phyloP scores from a whole-genome alignment of 2,113 vertebrate species.

The Oryzias javanicus region DNA sequence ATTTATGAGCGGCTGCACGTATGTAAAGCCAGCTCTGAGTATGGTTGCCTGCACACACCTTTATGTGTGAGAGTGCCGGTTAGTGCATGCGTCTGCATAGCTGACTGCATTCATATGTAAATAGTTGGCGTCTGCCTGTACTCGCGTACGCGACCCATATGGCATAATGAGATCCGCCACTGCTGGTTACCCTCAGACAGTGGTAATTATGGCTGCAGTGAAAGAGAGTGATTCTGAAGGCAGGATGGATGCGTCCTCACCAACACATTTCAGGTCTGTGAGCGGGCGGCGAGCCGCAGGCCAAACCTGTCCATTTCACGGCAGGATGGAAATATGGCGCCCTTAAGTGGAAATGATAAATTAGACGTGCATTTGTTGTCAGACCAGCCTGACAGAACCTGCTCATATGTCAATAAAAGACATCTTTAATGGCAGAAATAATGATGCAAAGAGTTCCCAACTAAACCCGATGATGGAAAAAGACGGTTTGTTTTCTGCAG shows the following conservation, averaged over 20 bases:
- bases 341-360: constrained; percentile 56
- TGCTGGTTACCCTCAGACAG: constrained; percentile 74
- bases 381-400: constrained; percentile 36
- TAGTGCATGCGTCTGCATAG: constrained; percentile 41
- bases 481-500: constrained; percentile 2
- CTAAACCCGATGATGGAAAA: constrained; percentile 11
- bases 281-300: constrained; percentile 54
- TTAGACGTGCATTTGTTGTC: constrained; percentile 41
- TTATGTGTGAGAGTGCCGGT: background rate
- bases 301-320: constrained; percentile 52
- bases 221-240: constrained; percentile 57
- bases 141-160: constrained; percentile 68
- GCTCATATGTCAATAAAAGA: constrained; percentile 18
- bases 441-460: constrained; percentile 11
- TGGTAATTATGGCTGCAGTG: constrained; percentile 69
- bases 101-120: constrained; percentile 71
- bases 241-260: constrained; percentile 44
- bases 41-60: no score
- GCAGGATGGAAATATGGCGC: constrained; percentile 21
- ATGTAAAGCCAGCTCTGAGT: constrained; percentile 53
- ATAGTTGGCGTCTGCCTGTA: constrained; percentile 60
- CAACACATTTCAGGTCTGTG: constrained; percentile 29
- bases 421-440: no score
- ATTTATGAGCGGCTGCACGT: constrained; percentile 78
- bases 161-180: constrained; percentile 75